phyloP scores from a whole-genome alignment of 2,113 vertebrate genomes.

The Pangasianodon hypophthalmus region DNA sequence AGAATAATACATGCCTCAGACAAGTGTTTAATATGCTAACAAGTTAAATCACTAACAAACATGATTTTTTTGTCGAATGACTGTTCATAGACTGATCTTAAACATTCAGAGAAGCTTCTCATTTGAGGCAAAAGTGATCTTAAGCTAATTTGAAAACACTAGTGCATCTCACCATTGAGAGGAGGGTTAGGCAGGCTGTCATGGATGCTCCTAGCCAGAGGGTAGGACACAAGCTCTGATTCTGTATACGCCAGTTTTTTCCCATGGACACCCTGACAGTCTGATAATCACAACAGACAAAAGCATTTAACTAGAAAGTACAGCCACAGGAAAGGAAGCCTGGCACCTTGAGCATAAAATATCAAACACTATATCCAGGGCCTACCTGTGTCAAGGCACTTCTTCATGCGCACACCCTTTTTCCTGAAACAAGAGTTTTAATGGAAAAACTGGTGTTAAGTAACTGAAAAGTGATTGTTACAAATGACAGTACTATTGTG shows the following conservation, averaged over 20 bases:
- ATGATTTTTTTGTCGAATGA: background rate
- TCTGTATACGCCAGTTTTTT: constrained; percentile 64
- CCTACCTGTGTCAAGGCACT: constrained; percentile 67
- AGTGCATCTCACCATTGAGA: constrained; percentile 72
- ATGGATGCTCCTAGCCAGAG: constrained; percentile 59
- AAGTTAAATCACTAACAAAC: background rate
- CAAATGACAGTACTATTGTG: background rate
- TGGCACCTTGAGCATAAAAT: background rate
- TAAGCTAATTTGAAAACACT: background rate
- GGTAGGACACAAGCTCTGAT: constrained; percentile 72
- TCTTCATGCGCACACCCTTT: constrained; percentile 67
- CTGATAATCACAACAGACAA: constrained; percentile 52
- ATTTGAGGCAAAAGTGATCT: background rate
- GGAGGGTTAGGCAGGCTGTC: constrained; percentile 70
- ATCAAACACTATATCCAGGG: background rate
- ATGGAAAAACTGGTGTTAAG: background rate
- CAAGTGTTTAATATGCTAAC: background rate
- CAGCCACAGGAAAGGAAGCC: background rate
- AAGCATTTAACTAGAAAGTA: background rate
- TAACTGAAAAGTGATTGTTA: background rate
- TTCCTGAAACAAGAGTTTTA: constrained; percentile 60
- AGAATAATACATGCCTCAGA: background rate
- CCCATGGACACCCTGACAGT: constrained; percentile 65
- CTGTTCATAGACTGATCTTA: background rate
- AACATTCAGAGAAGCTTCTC: background rate